Base-by-base conservation (phyloP, 2,888 invertebrate species). In the Aethes cnicana region DNA sequence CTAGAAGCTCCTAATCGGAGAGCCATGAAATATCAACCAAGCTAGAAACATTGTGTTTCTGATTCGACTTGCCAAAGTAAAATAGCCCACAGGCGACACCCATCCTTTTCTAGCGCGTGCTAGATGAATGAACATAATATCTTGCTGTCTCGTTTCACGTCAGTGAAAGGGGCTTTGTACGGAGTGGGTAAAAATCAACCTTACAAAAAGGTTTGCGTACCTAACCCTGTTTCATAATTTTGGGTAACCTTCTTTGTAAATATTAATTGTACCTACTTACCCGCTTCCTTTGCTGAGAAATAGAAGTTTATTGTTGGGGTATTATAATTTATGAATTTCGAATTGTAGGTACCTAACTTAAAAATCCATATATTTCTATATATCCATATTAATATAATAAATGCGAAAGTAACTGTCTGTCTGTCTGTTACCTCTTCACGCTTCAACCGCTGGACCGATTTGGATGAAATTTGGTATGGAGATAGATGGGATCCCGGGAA, bases 141-240 rank as follows among this genome's bases (percentile, higher is more conserved):
- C 48, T 58, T 32, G 47, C 63, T 46, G 55, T 66, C 67, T 66
- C 61, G 32, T 47, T 62, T 57, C 18, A 47, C 49, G 44, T 44
- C 69, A 72, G 73, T 73, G 72, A 74, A 76, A 76, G 74, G 73
- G 70, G 71, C 66, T 64, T 53, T 57, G 71, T 74, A 73, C 66
- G 2, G 64, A 59, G 42, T 54, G 54, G 21, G 21, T 35, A 44
- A 44, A 54, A 54, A 46, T 26, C 8, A 35, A 53, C 35, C 47
- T 21, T 20, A 25, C 12, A 46, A 43, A 35, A 30, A 28, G n/a
- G n/a, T n/a, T n/a, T n/a, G n/a, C n/a, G 6, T 26, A 32, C 14
- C 1, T 1, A 32, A 33, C 41, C 25, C 25, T 18, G 23, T 23
- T 44, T 36, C 7, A 25, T 37, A 37, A 37, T 12, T 17, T 11